Base-by-base conservation (phyloP, 2,888 invertebrate species). In the Plutella xylostella region DNA sequence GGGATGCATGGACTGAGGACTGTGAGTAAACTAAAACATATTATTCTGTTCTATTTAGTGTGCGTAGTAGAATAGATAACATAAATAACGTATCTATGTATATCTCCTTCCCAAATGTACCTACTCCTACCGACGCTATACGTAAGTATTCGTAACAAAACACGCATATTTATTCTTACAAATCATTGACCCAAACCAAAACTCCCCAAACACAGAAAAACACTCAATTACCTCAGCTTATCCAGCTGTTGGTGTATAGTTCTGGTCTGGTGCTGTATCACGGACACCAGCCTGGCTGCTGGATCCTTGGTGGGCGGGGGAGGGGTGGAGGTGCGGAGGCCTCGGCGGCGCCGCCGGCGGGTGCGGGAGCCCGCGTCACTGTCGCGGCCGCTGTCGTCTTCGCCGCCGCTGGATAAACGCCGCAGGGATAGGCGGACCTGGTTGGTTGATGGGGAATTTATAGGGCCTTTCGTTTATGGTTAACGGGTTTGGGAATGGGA, bases 381-480 rank as follows among this genome's bases (percentile, higher is more conserved):
- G 55, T 85, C 85, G 1, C 85, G 61, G 1, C 85, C 85, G 0
- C 84, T 84, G 50, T 85, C 85, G 1, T 84, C 85, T 56, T 85
- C 85, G 0, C 82, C 82, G 1, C 79, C 82, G 46, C 80, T 82
- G 28, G 84, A 83, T 17, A 75, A 55, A 12, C 80, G 65, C n/a
- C 85, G 72, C 11, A 85, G 74, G 1, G 83, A 77, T 20, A 85
- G 62, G 0, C 84, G 72, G 19, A 85, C 84, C 85, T 85, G 54
- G 3, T 14, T 50, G 41, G 30, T n/a, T 12, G 25, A 19, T n/a
- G 17, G 15, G 34, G 22, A 20, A 41, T 14, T 39, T 18, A 4
- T 37, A 37, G 20, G 9, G 9, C 22, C 22, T 22, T 22, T 9
- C 22, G n/a, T n/a, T n/a, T n/a, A n/a, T n/a, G n/a, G n/a, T n/a